These are phyloP conservation scores for Heteromormyrus szaboi DNA, from an alignment of 2,797 vertebrate species.

Conservation along the genomic window DNA sequence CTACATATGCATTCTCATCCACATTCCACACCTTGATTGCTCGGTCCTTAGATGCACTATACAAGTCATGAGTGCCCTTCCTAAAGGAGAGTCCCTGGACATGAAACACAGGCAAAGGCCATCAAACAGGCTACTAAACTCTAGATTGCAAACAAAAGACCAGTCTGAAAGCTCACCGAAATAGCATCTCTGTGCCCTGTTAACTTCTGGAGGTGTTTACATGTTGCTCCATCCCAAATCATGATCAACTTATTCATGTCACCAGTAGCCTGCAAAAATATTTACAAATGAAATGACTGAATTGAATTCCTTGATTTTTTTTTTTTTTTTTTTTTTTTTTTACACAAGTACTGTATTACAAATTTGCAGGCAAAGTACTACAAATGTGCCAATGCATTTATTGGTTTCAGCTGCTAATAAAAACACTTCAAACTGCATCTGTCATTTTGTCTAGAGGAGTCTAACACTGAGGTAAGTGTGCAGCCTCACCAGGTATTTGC, in stretches of 20 bases:
- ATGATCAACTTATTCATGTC: constrained; percentile 88
- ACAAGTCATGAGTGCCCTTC: constrained; percentile 83
- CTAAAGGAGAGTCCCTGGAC: constrained; percentile 84
- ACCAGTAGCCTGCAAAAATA: constrained; percentile 73
- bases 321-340: no score
- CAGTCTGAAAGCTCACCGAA: constrained; percentile 66
- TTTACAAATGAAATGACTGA: neutral
- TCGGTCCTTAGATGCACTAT: constrained; percentile 88
- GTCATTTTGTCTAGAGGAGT: neutral
- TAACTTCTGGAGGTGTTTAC: constrained; percentile 80
- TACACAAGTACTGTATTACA: neutral
- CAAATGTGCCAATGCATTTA: neutral
- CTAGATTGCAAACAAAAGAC: neutral
- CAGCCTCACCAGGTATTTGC: constrained; percentile 81
- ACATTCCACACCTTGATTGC: constrained; percentile 94
- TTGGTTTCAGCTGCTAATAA: neutral
- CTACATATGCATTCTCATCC: constrained; percentile 86
- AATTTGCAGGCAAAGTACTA: neutral
- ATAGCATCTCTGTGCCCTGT: constrained; percentile 81
- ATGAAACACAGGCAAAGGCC: neutral
- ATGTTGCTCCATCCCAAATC: constrained; percentile 84
- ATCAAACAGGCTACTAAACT: neutral
- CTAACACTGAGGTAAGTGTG: neutral
- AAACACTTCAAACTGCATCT: neutral
- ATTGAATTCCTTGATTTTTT: neutral